Evolutionary conservation across 2,113 vertebrate species (phyloP).

Genomic region (Tringa solitaria): DNA sequence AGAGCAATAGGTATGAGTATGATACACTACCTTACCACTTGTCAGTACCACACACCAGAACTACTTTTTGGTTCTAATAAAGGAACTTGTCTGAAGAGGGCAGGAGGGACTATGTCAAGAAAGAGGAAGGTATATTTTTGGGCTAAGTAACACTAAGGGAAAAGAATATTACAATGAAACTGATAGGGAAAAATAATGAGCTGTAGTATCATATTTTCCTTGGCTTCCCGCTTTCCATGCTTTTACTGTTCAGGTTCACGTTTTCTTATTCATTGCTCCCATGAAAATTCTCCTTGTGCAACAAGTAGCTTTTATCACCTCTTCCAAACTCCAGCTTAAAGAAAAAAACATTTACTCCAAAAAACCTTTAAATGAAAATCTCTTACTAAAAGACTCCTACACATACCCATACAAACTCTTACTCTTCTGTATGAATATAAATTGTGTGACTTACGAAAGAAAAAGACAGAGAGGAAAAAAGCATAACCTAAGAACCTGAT

Average conservation of each 20-base stretch:
- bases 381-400: neutral
- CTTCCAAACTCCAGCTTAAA: neutral
- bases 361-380: neutral
- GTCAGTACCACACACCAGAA: neutral
- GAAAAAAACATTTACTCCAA: neutral
- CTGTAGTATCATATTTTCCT: neutral
- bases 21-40: neutral
- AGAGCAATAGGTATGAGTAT: neutral
- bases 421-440: neutral
- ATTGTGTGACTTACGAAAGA: neutral
- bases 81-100: neutral
- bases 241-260: neutral
- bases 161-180: neutral
- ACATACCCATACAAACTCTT: neutral
- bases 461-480: neutral
- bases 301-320: slow-evolving; percentile 16
- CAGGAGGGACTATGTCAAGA: neutral
- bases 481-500: neutral
- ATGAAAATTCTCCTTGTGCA: neutral
- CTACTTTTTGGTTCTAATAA: neutral
- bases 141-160: neutral
- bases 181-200: neutral
- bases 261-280: neutral
- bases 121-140: neutral
- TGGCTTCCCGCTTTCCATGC: neutral